Evolutionary conservation across 2,888 invertebrate species (phyloP), one percentile per base, ranked within the genome.

Genomic region (Lymantria monacha): DNA sequence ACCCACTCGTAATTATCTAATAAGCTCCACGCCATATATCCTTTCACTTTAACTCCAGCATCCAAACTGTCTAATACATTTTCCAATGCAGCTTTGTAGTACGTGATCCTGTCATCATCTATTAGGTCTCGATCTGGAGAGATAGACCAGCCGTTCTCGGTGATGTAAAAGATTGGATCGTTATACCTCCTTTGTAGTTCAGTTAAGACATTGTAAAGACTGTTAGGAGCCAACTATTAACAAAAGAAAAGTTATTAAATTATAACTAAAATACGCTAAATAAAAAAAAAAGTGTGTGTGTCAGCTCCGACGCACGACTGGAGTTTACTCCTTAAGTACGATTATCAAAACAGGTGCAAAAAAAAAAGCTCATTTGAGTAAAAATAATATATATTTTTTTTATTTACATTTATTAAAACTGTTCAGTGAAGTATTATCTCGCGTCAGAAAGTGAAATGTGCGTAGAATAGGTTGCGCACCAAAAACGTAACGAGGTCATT

Each of bases 1-100:
- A 69, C 72, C 94, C 94, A 95, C 67, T 95, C 94, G 38, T 95
- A 92, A 61, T 93, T 94, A 61, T 95, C 95, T 83, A 95, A 85
- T 0, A 95, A 76, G 45, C 93, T 93, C 94, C 95, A 94, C 0
- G 89, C 90, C 0, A 93, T 91, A 63, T 94, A 94, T 0, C 93
- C 94, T 31, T 63, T 68, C 0, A 93, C 49, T 7, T 55, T 59
- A 0, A 65, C 47, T 0, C 90, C 91, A 30, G 85, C 89, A 7
- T 91, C 86, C 11, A 92, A 61, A 0, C 83, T 76, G 37, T 91
- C 80, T 36, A 92, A 59, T 1, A 87, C 71, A 51, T 83, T 85
- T 42, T 84, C 79, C 48, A 92, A 66, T 9, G 92, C 86, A 0
- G 78, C 75, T 52, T 89, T 74, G 49, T 88, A 80, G 70, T 90